Evolutionary conservation across 2,797 vertebrate genomes (phyloP), one percentile per base, ranked within the genome.

Genomic region (Characodon lateralis): DNA sequence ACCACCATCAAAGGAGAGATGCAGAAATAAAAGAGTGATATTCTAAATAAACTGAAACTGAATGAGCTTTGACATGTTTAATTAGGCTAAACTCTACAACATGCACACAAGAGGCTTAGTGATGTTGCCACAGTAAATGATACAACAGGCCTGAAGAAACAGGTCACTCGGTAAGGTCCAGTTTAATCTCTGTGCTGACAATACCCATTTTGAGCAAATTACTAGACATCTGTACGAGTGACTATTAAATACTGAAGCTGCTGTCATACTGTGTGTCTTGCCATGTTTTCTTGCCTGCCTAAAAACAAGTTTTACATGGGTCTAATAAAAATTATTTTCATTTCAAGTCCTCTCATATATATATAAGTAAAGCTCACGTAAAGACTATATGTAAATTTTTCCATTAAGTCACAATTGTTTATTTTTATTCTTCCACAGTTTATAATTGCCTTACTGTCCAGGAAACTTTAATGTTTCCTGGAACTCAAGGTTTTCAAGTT

Each of bases 11-110:
- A 71, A 83, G 18, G 50, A 84, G n/a, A 28, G 35, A 71, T 55
- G 65, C 82, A 77, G 71, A 83, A 83, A 83, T 84, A 78, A 78
- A 83, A 24, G 74, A 70, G 43, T 79, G 51, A 80, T 82, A n/a
- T 48, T 74, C 65, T 50, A 74, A 87, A 82, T 79, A 86, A 89
- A 89, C 68, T 71, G 72, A 85, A 91, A 78, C 20, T 41, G 71
- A 87, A 85, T 80, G 78, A 83, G 72, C 72, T 86, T 72, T 74
- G 71, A 61, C 24, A 50, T 28, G 66, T 5, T 70, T 24, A 46
- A 1, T 8, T 14, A 53, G 35, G 55, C 41, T 41, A 56, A 24
- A 75, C 9, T 26, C 28, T 35, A 31, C 71, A 69, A 41, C 50
- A 75, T 43, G 28, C 46, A 39, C 31, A 35, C 20, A 12, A 2